These are phyloP conservation scores for Trinectes maculatus DNA, from an alignment of 2,113 vertebrate genomes.

Conservation along the genomic window DNA sequence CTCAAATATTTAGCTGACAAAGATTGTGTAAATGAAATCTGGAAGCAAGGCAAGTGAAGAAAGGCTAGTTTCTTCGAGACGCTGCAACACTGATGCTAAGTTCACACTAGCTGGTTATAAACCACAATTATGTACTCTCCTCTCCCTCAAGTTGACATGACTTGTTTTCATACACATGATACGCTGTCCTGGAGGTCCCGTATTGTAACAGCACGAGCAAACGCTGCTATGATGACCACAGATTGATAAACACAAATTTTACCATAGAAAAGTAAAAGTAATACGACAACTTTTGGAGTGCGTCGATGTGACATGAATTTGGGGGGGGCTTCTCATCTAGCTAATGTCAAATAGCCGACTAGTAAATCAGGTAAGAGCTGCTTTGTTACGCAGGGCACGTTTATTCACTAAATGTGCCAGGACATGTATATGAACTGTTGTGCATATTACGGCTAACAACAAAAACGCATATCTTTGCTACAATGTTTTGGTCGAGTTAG, in stretches of 20 bases:
- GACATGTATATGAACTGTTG: neutral
- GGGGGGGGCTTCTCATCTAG: constrained; percentile 40
- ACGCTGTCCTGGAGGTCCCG: constrained; percentile 8
- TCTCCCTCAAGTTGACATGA: constrained; percentile 70
- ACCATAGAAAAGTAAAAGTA: neutral
- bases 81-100: constrained; percentile 37
- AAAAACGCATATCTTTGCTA: neutral
- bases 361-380: constrained; percentile 16
- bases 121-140: constrained; percentile 57
- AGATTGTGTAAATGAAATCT: neutral
- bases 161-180: constrained; percentile 65
- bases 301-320: constrained; percentile 16
- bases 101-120: constrained; percentile 59
- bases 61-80: neutral
- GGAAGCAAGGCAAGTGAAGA: neutral
- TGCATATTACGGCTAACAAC: neutral
- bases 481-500: constrained; percentile 45
- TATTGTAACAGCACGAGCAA: neutral
- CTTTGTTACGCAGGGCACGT: neutral
- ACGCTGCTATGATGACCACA: neutral
- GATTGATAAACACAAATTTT: neutral
- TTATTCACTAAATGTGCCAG: neutral
- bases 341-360: constrained; percentile 59
- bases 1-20: neutral
- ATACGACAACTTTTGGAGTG: constrained; percentile 50